phyloP scores from a whole-genome alignment of 2,113 vertebrate genomes.

The Anseranas semipalmata region DNA sequence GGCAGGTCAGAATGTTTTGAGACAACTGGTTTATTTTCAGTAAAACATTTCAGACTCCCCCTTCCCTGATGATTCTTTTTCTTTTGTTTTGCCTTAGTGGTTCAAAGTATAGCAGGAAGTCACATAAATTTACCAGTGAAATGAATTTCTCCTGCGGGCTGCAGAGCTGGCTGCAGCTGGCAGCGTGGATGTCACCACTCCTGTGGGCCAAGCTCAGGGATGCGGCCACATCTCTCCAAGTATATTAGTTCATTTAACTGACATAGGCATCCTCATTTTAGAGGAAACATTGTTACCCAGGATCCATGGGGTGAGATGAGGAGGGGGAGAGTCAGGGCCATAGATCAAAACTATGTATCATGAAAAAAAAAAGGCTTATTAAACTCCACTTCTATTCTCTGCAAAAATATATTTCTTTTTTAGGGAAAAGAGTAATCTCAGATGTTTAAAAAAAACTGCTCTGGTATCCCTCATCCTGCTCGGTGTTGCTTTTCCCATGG shows the following conservation, averaged over 20 bases:
- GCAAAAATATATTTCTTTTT: neutral
- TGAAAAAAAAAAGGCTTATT: neutral
- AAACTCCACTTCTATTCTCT: neutral
- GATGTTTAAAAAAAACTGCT: neutral
- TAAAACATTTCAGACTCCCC: neutral
- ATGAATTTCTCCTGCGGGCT: neutral
- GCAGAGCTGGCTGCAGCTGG: slow-evolving; percentile 20
- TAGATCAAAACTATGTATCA: neutral
- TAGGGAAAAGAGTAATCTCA: neutral
- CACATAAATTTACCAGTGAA: neutral
- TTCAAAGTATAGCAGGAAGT: neutral
- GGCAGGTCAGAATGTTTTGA: neutral
- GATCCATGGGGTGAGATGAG: neutral
- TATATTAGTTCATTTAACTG: neutral
- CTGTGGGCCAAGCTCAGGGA: neutral
- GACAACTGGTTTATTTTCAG: neutral
- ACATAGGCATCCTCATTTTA: neutral
- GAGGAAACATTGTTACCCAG: neutral
- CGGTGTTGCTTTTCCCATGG: neutral
- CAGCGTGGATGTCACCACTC: neutral
- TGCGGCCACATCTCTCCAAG: neutral
- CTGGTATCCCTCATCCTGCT: neutral
- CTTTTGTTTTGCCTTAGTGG: neutral
- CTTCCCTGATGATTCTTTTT: neutral
- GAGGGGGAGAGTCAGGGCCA: neutral